Evolutionary conservation across 2,797 vertebrate species (phyloP), one percentile per base, ranked within the genome.

Genomic region (Propithecus perrieri): DNA sequence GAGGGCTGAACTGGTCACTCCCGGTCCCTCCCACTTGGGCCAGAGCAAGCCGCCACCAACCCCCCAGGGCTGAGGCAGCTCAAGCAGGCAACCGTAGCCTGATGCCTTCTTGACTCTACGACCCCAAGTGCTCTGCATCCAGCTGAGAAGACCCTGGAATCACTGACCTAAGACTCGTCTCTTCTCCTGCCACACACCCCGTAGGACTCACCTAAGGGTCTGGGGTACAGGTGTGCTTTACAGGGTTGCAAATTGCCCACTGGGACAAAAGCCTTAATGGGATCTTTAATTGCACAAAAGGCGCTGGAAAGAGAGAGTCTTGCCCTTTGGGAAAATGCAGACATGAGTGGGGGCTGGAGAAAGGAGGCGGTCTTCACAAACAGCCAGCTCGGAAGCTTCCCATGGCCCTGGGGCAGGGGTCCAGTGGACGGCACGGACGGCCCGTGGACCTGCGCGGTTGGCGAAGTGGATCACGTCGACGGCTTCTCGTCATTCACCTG

Each of bases 361-460:
- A 0, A 12, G 50, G 46, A 14, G 20, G 2, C 26, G 9, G 17
- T 1, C 53, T 57, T 38, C 38, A 59, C n/a, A 20, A 53, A 9
- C 30, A 20, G 22, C 8, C 11, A 28, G 74, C 41, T 63, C 7
- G 5, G 46, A 35, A 24, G 28, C 81, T 41, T 15, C 55, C 17
- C 0, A 22, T 1, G 2, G 28, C 61, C 43, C 48, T 0, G 0
- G 2, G 24, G 18, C 3, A 89, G 63, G 76, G 7, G 14, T 10
- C 61, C 15, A 0, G 14, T 20, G 41, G 59, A 38, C 8, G 20
- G 53, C 35, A 10, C 17, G 0, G 28, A 4, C 0, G 7, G 13
- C 22, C 65, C 6, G 13, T 10, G 63, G 59, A 7, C 41, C 28
- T 0, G 4, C 38, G 3, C 2, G 1, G 17, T 4, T 9, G 15